Base-by-base conservation (phyloP, 2,113 vertebrate genomes). In the Notarius lentiginosus region DNA sequence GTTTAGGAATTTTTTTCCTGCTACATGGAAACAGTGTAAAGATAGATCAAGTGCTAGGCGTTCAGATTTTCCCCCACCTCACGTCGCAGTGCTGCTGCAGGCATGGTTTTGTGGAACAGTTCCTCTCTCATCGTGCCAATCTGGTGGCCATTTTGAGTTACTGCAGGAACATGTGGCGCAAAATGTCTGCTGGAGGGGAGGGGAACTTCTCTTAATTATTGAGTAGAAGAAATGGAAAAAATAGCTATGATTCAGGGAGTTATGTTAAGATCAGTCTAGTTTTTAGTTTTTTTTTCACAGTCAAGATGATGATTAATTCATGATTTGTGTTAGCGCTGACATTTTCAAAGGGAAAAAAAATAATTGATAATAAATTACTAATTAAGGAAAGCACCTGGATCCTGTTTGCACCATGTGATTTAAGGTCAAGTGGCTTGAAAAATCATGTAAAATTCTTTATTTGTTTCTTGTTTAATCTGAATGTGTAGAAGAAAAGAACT, bases 111-210 rank as follows among this genome's bases (percentile, higher is more conserved):
- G 12, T 84, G 55, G 70, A 84, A 75, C 83, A 27, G 70, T 84
- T 72, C 51, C 65, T 75, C 24, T 84, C 55, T 66, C 70, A 24
- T 41, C 12, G 81, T 55, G 53, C 47, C 1, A 24, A 75, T 60
- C 49, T 86, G 87, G 89, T 83, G 80, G 89, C 89, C 90, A 91
- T 91, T 91, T 91, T 87, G 76, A 79, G 79, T 86, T 84, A 83
- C 66, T 87, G 80, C 85, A 87, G 68, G 51, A 75, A 84, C 47
- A 4, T 14, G 10, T 84, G 53, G 20, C 5, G 53, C 47, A 73
- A 76, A 84, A 84, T 84, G 68, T 75, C 83, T 84, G 70, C 55
- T 15, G 70, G 68, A 41, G 41, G 83, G 55, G 70, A 60, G 56
- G 68, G 70, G 70, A 75, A 49, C 30, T 24, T 73, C 27, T 30